A percentile compares a stretch with the other conserved stretches of the same genome.
phyloP scores from a whole-genome alignment of 2,113 vertebrate genomes.

The Phrynosoma blainvillii region DNA sequence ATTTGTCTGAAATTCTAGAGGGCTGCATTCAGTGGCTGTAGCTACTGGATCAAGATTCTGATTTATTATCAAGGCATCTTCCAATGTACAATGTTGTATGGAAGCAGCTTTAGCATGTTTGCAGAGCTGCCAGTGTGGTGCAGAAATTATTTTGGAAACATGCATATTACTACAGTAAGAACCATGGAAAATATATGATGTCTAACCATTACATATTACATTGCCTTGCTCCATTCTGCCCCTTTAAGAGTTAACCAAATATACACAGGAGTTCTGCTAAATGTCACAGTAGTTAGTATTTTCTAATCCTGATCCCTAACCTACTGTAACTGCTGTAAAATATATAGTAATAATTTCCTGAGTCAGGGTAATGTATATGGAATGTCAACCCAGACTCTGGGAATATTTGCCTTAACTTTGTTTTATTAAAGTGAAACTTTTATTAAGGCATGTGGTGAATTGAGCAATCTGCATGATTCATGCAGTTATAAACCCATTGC shows the following conservation, averaged over 20 bases:
- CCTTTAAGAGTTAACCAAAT: slow-evolving; percentile 67
- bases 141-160: neutral
- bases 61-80: neutral
- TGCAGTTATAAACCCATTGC: slow-evolving; percentile 80
- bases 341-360: slow-evolving; percentile 90
- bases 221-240: slow-evolving; percentile 53
- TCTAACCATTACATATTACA: neutral
- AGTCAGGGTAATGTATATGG: slow-evolving; percentile 84
- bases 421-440: slow-evolving; percentile 89
- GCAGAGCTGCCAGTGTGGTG: neutral
- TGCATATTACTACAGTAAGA: neutral
- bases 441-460: slow-evolving; percentile 87
- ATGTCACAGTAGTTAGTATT: slow-evolving; percentile 84
- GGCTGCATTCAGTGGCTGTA: neutral
- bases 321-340: slow-evolving; percentile 85
- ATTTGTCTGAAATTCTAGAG: neutral
- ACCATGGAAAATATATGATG: neutral
- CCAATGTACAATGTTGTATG: neutral
- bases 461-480: slow-evolving; percentile 84
- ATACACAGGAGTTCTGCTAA: slow-evolving; percentile 80
- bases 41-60: neutral
- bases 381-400: slow-evolving; percentile 83
- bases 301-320: slow-evolving; percentile 84
- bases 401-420: slow-evolving; percentile 82
- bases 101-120: neutral